These are phyloP conservation scores for Artemia franciscana DNA, from an alignment of 1,140 invertebrate genomes.

Conservation along the genomic window DNA sequence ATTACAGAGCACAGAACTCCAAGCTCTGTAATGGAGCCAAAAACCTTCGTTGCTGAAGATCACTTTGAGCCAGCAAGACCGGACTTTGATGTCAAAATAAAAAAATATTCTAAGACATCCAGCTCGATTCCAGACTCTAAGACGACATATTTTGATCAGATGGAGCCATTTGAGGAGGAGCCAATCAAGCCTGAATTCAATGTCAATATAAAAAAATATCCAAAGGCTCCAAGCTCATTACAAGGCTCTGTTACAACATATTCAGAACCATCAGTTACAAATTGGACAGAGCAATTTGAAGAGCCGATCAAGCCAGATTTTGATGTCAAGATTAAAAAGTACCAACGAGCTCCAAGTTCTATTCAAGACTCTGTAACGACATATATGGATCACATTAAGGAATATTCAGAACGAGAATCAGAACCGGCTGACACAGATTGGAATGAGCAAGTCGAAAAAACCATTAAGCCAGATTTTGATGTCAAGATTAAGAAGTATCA, in stretches of 20 bases:
- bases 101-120: neutral
- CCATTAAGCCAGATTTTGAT: slow-evolving; percentile 38
- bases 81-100: neutral
- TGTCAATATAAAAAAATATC: neutral
- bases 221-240: no score
- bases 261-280: no score
- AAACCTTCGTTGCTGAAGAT: no score
- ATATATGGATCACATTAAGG: no score
- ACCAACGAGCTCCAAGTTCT: neutral
- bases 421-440: no score
- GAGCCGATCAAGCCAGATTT: no score
- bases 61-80: neutral
- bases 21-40: no score
- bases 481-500: slow-evolving; percentile 63
- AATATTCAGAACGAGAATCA: no score
- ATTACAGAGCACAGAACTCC: no score
- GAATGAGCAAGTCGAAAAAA: no score
- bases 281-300: no score
- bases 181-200: slow-evolving; percentile 1
- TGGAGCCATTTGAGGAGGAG: neutral
- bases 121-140: neutral
- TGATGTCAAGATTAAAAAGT: slow-evolving; percentile 2
- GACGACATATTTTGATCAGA: neutral
- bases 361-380: neutral
- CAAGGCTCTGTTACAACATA: no score